These are phyloP conservation scores for Trichoplusia ni DNA, from an alignment of 1,140 invertebrate species.

Conservation along the genomic window DNA sequence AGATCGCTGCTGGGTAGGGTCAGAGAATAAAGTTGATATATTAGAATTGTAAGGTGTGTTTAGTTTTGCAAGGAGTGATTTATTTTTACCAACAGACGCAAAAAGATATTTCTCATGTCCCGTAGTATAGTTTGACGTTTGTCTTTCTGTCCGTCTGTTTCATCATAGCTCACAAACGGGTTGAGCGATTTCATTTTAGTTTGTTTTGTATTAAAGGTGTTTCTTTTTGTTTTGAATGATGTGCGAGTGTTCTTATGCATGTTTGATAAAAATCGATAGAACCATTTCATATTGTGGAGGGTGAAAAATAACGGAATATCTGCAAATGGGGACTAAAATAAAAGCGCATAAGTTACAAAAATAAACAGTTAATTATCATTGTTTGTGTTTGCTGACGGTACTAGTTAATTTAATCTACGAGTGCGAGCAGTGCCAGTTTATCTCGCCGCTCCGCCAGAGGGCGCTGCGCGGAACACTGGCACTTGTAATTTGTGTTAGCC, in stretches of 20 bases:
- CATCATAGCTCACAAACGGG: too few species aligned
- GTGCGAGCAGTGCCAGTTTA: conserved; percentile 4
- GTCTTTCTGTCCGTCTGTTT: too few species aligned
- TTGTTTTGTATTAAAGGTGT: too few species aligned
- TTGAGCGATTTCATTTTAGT: too few species aligned
- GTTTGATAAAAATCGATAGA: too few species aligned
- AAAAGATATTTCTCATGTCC: too few species aligned
- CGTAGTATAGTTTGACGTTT: too few species aligned
- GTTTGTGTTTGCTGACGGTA: not conserved
- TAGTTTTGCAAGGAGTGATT: not conserved
- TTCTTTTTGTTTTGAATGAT: too few species aligned
- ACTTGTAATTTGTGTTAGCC: conserved; percentile 4
- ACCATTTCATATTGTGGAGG: too few species aligned
- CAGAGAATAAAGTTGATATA: conserved; percentile 13
- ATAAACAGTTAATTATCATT: not conserved
- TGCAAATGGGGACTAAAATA: not conserved
- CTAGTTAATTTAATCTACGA: conserved; percentile 22
- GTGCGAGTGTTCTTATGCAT: too few species aligned
- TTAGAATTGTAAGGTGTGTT: not conserved
- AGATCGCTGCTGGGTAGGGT: conserved; percentile 38
- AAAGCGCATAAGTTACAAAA: too few species aligned
- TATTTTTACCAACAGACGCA: not conserved
- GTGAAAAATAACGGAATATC: too few species aligned
- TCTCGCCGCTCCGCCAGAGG: conserved; percentile 12
- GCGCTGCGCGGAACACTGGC: not conserved